Evolutionary conservation across 2,797 vertebrate genomes (phyloP).

Genomic region (Falco cherrug): DNA sequence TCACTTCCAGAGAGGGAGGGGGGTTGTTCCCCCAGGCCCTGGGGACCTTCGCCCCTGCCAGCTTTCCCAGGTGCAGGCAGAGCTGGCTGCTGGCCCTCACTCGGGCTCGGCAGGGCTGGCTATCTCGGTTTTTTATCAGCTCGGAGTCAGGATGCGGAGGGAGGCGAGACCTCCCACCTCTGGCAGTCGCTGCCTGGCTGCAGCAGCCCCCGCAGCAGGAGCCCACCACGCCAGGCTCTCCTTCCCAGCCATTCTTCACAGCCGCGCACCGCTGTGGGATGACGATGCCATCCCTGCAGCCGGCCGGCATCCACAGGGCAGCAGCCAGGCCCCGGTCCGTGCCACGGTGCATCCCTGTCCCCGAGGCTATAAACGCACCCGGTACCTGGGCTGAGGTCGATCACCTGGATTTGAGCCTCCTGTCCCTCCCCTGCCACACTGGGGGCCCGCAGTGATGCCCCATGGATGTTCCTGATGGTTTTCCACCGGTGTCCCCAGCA

Average conservation of each 20-base stretch:
- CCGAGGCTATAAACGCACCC: accelerated
- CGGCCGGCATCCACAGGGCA: not conserved
- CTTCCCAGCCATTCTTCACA: not conserved
- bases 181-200: not conserved
- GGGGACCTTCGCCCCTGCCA: not conserved
- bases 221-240: not conserved
- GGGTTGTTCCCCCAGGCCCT: not conserved
- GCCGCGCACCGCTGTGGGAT: not conserved
- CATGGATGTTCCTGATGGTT: accelerated
- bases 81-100: not conserved
- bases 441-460: not conserved
- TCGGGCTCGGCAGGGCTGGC: accelerated
- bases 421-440: accelerated
- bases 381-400: accelerated
- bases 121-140: not conserved
- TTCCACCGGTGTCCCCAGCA: not conserved
- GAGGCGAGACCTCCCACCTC: not conserved
- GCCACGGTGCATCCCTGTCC: not conserved
- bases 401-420: not conserved
- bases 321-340: not conserved
- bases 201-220: not conserved
- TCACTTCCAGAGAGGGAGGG: not conserved
- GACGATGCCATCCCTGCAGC: not conserved
- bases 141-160: not conserved
- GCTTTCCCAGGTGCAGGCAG: not conserved